These are phyloP conservation scores for Cherax destructor DNA, from an alignment of 1,140 invertebrate genomes.

Conservation along the genomic window DNA sequence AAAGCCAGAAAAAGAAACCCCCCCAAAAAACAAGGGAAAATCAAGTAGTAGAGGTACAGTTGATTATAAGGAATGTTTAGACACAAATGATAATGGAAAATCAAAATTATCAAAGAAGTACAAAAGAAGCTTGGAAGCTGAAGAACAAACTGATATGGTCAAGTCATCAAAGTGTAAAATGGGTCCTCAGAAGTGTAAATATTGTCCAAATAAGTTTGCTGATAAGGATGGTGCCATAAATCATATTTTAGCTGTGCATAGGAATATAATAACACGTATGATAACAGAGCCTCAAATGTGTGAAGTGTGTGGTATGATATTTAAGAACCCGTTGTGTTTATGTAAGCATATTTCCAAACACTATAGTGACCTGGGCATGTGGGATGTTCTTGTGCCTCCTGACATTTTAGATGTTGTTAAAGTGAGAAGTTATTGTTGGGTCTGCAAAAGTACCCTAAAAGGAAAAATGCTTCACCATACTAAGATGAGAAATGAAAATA, in stretches of 20 bases:
- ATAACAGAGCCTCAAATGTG: background rate
- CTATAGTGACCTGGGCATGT: background rate
- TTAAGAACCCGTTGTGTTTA: background rate
- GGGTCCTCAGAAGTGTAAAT: slow-evolving; percentile 27
- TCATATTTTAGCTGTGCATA: slow-evolving; percentile 20
- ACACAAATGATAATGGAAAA: background rate
- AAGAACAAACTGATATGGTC: background rate
- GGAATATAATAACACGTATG: slow-evolving; percentile 14
- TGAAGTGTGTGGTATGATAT: slow-evolving; percentile 37
- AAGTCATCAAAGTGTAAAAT: background rate
- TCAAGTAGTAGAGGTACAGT: background rate
- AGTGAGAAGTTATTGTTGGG: slow-evolving; percentile 40
- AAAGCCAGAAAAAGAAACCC: background rate
- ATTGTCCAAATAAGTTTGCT: slow-evolving; percentile 20
- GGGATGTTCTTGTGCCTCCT: slow-evolving; percentile 35
- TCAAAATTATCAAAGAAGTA: background rate
- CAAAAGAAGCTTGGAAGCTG: background rate
- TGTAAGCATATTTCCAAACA: slow-evolving; percentile 39
- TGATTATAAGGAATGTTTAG: background rate
- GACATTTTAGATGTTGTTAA: slow-evolving; percentile 34
- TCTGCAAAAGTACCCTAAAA: slow-evolving; percentile 29
- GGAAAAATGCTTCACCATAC: slow-evolving; percentile 9
- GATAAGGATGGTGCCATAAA: background rate
- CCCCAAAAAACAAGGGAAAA: background rate
- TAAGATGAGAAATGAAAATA: slow-evolving; percentile 12